phyloP scores from a whole-genome alignment of 2,888 invertebrate species.

The Cephonodes hylas region DNA sequence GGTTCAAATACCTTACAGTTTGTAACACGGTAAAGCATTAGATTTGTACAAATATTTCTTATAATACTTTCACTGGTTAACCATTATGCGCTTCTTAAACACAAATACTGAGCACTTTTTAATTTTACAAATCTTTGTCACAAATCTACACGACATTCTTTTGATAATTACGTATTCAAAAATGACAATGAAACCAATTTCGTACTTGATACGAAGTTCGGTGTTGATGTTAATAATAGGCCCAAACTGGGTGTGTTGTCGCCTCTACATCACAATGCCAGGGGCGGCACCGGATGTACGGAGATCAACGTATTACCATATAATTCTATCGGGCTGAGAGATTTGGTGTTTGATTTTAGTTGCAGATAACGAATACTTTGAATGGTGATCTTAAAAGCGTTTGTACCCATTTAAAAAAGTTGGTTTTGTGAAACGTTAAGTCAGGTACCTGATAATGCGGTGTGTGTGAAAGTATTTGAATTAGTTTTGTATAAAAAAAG shows the following conservation, averaged over 20 bases:
- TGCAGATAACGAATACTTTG: slow-evolving; percentile 1
- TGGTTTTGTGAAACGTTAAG: not conserved
- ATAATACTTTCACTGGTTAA: not conserved
- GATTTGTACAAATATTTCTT: not conserved
- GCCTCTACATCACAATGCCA: slow-evolving; percentile 44
- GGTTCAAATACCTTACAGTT: not conserved
- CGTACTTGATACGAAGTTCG: slow-evolving; percentile 30
- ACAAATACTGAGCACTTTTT: not conserved
- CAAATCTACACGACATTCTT: not conserved
- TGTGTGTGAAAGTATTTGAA: too few species aligned
- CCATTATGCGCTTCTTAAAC: not conserved
- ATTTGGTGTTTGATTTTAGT: slow-evolving; percentile 15
- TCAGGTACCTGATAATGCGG: too few species aligned
- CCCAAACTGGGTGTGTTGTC: slow-evolving; percentile 41
- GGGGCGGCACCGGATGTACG: slow-evolving; percentile 56
- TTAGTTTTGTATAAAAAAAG: too few species aligned
- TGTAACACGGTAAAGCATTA: not conserved
- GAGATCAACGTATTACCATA: slow-evolving; percentile 59
- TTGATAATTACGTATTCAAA: not conserved
- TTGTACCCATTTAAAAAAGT: slow-evolving; percentile 17
- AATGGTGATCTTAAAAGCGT: not conserved
- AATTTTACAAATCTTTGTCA: not conserved
- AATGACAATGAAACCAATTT: not conserved
- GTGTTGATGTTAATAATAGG: slow-evolving; percentile 50
- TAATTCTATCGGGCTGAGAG: slow-evolving; percentile 30